Conservation (phyloP, 2,797 vertebrate genomes). For the Pterois miles region DNA sequence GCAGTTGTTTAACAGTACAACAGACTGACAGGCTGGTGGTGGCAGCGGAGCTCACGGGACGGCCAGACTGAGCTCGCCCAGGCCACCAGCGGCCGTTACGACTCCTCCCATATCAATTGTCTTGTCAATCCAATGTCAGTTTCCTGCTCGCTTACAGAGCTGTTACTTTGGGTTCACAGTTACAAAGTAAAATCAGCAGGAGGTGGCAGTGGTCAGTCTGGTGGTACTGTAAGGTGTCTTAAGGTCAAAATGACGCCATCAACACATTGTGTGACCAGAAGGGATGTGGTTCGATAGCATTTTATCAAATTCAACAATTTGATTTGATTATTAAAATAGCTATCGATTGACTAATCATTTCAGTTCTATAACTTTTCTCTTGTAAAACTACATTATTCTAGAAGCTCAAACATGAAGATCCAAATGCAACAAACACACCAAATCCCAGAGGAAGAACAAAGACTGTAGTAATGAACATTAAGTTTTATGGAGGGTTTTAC, state of each 20-base stretch:
- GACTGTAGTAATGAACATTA: not conserved
- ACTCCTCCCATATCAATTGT: conserved; percentile 60
- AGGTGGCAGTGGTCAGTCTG: not conserved
- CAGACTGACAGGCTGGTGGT: conserved; percentile 39
- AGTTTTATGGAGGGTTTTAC: not conserved
- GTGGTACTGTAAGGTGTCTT: not conserved
- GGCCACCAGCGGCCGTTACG: conserved; percentile 2
- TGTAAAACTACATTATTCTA: not conserved
- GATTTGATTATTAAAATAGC: not conserved
- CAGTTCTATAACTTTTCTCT: not conserved
- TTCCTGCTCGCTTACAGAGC: conserved; percentile 8
- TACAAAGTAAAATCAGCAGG: not conserved
- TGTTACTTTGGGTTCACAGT: conserved; percentile 2
- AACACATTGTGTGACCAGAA: not conserved
- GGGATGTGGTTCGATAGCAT: not conserved
- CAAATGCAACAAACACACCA: not conserved
- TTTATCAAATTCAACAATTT: not conserved
- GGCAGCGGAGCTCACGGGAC: not conserved
- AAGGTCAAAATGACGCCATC: conserved; percentile 15
- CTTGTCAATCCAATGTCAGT: conserved; percentile 32
- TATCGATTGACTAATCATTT: not conserved
- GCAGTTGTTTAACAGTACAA: conserved; percentile 65
- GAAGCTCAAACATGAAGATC: not conserved
- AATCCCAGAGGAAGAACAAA: not conserved
- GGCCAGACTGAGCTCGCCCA: not conserved